Base-by-base conservation (phyloP, 2,113 vertebrate species). In the Regulus satrapa region DNA sequence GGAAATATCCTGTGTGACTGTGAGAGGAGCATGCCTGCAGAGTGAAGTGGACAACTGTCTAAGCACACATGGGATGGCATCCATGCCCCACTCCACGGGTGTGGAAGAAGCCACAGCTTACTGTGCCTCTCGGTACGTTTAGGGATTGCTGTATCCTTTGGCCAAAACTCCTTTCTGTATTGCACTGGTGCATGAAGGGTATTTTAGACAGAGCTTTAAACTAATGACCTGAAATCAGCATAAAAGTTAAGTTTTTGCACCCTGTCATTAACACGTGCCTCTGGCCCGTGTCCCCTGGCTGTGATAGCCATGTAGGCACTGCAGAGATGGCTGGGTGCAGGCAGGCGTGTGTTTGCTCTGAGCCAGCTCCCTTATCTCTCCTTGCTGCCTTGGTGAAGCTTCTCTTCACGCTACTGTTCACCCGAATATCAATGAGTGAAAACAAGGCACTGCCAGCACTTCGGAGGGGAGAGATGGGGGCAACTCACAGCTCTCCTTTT, bases 321-420 rank as follows among this genome's bases (percentile, higher is more conserved):
- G 73, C 73, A 20, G 73, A 67, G 69, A 52, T 8, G 61, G 10
- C 74, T 71, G 77, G 59, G 73, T 56, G 89, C 85, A 88, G 92
- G 81, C 76, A 78, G 63, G 48, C 10, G 0, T 23, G 43, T 14
- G 68, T 36, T 76, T 62, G 38, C 59, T 80, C 55, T 73, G 58
- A 93, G 82, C 66, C 1, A 3, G 49, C 66, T 85, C 69, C 51
- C 59, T 94, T 94, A 84, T 86, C 93, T 96, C 91, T 94, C 55
- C 85, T 69, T 32, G 40, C 77, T 94, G 84, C 73, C 58, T 89
- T 92, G 93, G 92, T 89, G 85, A 91, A 94, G 78, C 75, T 90
- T 94, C 82, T 81, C 73, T 95, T 96, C 76, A 86, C 12, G 16
- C 43, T 75, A 5, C 75, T 84, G 40, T 90, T 93, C 68, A 92